Conservation (phyloP, 2,888 invertebrate genomes). For the Cartodere bifasciata region DNA sequence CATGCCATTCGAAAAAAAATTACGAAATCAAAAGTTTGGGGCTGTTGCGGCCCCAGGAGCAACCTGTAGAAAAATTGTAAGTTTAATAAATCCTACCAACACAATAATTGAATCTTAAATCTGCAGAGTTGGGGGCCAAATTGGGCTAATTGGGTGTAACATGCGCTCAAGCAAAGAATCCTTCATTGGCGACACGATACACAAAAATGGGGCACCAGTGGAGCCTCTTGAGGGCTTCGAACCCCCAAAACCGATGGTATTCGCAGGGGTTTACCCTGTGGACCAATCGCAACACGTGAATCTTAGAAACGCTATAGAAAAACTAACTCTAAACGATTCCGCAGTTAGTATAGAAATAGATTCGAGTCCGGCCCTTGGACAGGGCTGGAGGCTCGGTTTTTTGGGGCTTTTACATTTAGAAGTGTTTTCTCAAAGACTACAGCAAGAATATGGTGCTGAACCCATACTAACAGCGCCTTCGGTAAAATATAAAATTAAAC, state of each 20-base stretch:
- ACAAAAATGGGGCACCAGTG: conserved; percentile 40
- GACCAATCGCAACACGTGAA: conserved; percentile 74
- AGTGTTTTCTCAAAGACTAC: conserved; percentile 73
- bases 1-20: conserved; percentile 54
- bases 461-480: conserved; percentile 76
- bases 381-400: conserved; percentile 82
- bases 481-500: conserved; percentile 70
- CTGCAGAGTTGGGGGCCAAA: conserved; percentile 71
- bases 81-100: conserved; percentile 15
- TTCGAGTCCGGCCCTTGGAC: conserved; percentile 75
- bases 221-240: conserved; percentile 52
- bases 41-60: conserved; percentile 66
- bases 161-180: conserved; percentile 65
- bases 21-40: conserved; percentile 72
- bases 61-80: conserved; percentile 49
- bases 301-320: conserved; percentile 73
- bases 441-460: conserved; percentile 73
- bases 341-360: conserved; percentile 75
- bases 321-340: conserved; percentile 86
- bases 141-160: conserved; percentile 75
- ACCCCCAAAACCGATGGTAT: conserved; percentile 67
- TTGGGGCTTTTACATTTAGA: conserved; percentile 78
- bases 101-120: conserved; percentile 6
- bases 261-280: conserved; percentile 80
- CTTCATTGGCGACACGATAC: conserved; percentile 64